Conservation (phyloP, 2,113 vertebrate species). For the Emydocephalus ijimae region DNA sequence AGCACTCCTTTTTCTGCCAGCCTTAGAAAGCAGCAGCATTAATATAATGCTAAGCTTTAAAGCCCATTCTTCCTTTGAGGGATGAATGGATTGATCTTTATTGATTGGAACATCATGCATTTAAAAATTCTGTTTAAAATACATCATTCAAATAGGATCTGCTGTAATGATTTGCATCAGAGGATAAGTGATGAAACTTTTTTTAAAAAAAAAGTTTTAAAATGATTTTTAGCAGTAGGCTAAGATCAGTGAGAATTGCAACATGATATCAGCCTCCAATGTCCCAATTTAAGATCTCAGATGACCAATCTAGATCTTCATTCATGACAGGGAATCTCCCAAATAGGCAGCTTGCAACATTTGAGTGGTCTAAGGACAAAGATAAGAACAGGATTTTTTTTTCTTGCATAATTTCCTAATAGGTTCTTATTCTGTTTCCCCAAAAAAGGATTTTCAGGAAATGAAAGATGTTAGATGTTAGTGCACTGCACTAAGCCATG, state of each 20-base stretch:
- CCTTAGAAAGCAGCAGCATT: background rate
- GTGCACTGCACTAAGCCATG: background rate
- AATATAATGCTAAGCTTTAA: background rate
- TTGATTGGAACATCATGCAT: background rate
- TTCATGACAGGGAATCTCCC: background rate
- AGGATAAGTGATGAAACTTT: background rate
- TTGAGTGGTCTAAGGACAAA: background rate
- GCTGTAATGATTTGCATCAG: background rate
- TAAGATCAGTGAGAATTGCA: background rate
- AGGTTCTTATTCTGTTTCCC: background rate
- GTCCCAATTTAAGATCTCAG: background rate
- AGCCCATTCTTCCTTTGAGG: background rate
- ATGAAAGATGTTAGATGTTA: background rate
- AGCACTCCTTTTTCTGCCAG: background rate
- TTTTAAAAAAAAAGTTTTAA: background rate
- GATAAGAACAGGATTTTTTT: background rate
- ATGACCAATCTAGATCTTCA: background rate
- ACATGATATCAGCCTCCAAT: background rate
- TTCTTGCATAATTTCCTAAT: background rate
- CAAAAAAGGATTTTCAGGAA: background rate
- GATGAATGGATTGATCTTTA: background rate
- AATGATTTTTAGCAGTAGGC: background rate
- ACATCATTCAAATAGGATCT: background rate
- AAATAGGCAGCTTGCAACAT: background rate
- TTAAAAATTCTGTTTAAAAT: background rate